phyloP scores from a whole-genome alignment of 2,113 vertebrate genomes.

The Octodon degus region DNA sequence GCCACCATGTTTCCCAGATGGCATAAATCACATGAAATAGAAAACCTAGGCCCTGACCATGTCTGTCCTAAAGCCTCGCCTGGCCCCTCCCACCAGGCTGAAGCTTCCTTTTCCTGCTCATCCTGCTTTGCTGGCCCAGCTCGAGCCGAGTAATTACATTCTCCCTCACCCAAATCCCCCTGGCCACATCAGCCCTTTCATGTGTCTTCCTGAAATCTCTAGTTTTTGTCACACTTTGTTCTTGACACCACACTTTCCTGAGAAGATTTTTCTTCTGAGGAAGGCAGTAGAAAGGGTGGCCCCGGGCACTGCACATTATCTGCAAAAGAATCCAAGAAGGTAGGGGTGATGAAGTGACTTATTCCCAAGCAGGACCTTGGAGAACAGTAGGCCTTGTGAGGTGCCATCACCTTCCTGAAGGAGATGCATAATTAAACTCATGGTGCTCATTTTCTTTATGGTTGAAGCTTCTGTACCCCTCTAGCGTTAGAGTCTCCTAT shows the following conservation, averaged over 20 bases:
- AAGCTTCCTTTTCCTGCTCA: constrained; percentile 23
- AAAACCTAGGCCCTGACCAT: neutral
- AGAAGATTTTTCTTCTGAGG: neutral
- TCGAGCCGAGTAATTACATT: constrained; percentile 35
- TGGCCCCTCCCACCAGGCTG: neutral
- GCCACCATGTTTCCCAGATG: neutral
- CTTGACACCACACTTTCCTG: constrained; percentile 39
- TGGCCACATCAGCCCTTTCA: neutral
- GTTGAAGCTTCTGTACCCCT: neutral
- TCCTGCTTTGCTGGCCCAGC: constrained; percentile 45
- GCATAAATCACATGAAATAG: constrained; percentile 35
- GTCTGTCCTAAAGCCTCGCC: neutral
- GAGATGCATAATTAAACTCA: neutral
- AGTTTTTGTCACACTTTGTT: constrained; percentile 26
- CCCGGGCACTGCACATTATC: neutral
- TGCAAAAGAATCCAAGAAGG: neutral
- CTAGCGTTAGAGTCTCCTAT: neutral
- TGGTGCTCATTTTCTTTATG: neutral
- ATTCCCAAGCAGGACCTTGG: neutral
- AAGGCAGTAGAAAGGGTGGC: neutral
- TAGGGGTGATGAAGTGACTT: too few relatives aligned
- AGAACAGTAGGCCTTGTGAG: neutral
- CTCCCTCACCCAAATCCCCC: constrained; percentile 12
- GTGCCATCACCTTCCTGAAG: neutral
- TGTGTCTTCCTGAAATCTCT: neutral